Conservation (phyloP, 2,797 vertebrate genomes). For the Eulemur mongoz region DNA sequence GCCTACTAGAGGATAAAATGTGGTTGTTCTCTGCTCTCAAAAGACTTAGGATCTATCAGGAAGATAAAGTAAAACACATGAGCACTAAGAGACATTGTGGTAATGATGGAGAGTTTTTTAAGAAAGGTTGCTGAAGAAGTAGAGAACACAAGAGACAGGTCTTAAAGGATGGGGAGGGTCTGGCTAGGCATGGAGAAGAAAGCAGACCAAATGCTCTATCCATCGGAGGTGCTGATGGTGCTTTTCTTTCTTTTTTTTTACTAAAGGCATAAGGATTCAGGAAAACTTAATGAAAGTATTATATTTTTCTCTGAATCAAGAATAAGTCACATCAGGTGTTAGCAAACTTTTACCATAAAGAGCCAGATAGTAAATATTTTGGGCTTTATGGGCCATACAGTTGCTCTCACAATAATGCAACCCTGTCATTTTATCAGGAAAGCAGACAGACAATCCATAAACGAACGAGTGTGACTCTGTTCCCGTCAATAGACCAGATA, state of each 20-base stretch:
- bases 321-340: background rate
- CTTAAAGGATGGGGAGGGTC: background rate
- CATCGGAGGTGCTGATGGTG: too few species aligned
- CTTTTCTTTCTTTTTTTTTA: background rate
- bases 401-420: background rate
- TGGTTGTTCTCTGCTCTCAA: background rate
- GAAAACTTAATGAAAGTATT: background rate
- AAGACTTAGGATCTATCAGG: background rate
- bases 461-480: background rate
- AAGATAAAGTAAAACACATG: background rate
- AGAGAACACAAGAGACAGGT: background rate
- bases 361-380: background rate
- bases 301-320: background rate
- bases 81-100: background rate
- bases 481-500: background rate
- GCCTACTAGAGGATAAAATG: background rate
- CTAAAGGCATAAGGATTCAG: background rate
- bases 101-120: background rate
- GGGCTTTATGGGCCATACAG: background rate
- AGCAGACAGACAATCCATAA: background rate
- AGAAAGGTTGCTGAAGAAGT: background rate
- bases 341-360: background rate
- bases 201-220: background rate
- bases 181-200: background rate
- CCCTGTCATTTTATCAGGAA: background rate